These are phyloP conservation scores for Bolinopsis microptera DNA, from an alignment of 37 sponge, comb jelly and placozoan species.

Conservation along the genomic window DNA sequence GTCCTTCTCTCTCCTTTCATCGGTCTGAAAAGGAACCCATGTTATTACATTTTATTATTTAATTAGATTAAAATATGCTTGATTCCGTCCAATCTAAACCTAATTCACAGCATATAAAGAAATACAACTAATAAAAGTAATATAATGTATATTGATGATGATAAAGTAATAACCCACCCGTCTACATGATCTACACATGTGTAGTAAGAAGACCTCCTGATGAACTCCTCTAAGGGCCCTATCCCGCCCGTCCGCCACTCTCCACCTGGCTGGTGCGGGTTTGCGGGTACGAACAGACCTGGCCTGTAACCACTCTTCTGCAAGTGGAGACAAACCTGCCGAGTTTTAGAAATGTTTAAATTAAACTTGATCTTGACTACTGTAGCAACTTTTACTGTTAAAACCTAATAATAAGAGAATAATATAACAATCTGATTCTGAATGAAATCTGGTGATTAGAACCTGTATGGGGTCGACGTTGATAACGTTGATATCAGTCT, in stretches of 20 bases:
- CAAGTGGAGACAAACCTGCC: slow-evolving; percentile 53
- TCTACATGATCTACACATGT: slow-evolving; percentile 56
- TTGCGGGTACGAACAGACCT: slow-evolving; percentile 45
- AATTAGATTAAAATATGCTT: too few relatives aligned
- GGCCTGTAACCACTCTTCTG: slow-evolving; percentile 55
- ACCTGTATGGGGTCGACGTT: slow-evolving; percentile 50
- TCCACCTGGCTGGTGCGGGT: slow-evolving; percentile 21
- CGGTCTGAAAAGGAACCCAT: not conserved
- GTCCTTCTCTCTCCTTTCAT: not conserved
- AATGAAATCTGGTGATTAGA: not conserved
- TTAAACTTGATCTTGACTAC: not conserved
- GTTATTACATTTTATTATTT: too few relatives aligned
- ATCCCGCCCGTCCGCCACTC: slow-evolving; percentile 63
- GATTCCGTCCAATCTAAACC: too few relatives aligned
- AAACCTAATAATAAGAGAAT: not conserved
- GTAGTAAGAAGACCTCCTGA: slow-evolving; percentile 35
- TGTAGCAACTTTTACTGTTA: not conserved
- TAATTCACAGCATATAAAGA: too few relatives aligned
- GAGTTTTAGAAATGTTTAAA: not conserved
- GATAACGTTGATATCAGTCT: slow-evolving; percentile 58
- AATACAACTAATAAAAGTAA: too few relatives aligned
- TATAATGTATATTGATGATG: too few relatives aligned
- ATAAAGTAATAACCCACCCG: slow-evolving; percentile 1
- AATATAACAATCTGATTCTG: not conserved
- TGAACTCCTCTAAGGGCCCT: slow-evolving; percentile 57